These are phyloP conservation scores for Drosophila peninsularis DNA, from an alignment of 2,888 invertebrate species.

Conservation along the genomic window DNA sequence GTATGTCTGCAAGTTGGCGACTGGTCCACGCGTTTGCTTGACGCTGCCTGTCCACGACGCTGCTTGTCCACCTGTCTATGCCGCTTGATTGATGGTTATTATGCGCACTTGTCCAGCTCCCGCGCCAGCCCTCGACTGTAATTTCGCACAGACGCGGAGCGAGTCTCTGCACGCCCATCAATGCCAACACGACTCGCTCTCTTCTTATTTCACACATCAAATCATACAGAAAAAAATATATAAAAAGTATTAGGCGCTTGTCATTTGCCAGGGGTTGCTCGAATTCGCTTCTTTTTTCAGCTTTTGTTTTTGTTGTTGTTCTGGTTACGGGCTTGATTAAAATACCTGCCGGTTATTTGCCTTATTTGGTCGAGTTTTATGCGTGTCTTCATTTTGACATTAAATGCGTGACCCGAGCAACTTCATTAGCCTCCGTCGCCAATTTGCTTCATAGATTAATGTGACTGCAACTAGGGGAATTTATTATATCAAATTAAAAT, in stretches of 20 bases:
- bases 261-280: constrained; percentile 39
- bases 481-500: too few species aligned
- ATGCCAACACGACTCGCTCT: constrained; percentile 68
- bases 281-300: background rate
- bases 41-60: constrained; percentile 56
- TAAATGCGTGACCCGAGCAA: constrained; percentile 62
- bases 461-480: background rate
- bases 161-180: constrained; percentile 63
- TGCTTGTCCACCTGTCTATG: constrained; percentile 78
- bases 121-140: constrained; percentile 42
- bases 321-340: constrained; percentile 67
- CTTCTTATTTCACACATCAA: constrained; percentile 61
- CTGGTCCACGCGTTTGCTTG: constrained; percentile 67
- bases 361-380: constrained; percentile 66
- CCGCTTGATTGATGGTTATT: constrained; percentile 82
- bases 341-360: constrained; percentile 79
- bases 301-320: background rate
- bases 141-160: constrained; percentile 57
- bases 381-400: constrained; percentile 77
- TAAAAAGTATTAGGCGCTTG: constrained; percentile 64
- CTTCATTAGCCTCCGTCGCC: constrained; percentile 59
- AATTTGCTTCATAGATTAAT: constrained; percentile 19
- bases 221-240: constrained; percentile 57
- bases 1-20: constrained; percentile 75
- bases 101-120: constrained; percentile 75